Base-by-base conservation (phyloP, 2,113 vertebrate genomes). In the Otis tarda region DNA sequence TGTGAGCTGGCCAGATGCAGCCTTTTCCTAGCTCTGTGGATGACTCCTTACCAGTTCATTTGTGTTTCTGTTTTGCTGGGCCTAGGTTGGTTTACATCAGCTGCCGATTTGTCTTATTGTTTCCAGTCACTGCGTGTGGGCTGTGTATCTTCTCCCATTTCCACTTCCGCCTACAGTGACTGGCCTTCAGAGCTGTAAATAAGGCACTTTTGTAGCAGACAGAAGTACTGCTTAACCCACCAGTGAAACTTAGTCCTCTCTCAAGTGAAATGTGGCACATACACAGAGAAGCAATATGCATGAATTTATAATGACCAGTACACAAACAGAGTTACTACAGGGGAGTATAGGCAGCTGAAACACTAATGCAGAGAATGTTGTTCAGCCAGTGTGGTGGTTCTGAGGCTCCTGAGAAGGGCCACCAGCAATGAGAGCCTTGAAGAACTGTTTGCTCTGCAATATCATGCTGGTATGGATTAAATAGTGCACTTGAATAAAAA, bases 271-370 rank as follows among this genome's bases (percentile, higher is more conserved):
- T 3, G 5, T 57, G 50, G n/a, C n/a, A 57, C 27, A 17, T 37
- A 19, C 0, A 1, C 37, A 73, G 19, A 49, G 37, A 43, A 74
- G 35, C 1, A 2, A 22, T 8, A 53, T 1, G 30, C 31, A 57
- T 59, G n/a, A 19, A 55, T 53, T 52, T 43, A 37, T 25, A 52
- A 41, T 0, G 3, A 19, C 28, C 49, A 24, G 11, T 37, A 53
- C 55, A 63, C 23, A 35, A 63, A 64, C 14, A 9, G 52, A 39
- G 5, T 11, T 75, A 21, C 18, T 70, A 33, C 1, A 4, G 7
- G 45, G 12, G 11, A 76, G 9, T 3, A 0, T 4, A 45, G 45
- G 39, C 16, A 52, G 56, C 8, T 7, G 3, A 69, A 90, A 65
- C 16, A 28, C 28, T 65, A 39, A 55, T 35, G 52, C 56, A 67